Evolutionary conservation across 2,888 invertebrate genomes (phyloP), one percentile per base, ranked within the genome.

Genomic region (Operophtera brumata): DNA sequence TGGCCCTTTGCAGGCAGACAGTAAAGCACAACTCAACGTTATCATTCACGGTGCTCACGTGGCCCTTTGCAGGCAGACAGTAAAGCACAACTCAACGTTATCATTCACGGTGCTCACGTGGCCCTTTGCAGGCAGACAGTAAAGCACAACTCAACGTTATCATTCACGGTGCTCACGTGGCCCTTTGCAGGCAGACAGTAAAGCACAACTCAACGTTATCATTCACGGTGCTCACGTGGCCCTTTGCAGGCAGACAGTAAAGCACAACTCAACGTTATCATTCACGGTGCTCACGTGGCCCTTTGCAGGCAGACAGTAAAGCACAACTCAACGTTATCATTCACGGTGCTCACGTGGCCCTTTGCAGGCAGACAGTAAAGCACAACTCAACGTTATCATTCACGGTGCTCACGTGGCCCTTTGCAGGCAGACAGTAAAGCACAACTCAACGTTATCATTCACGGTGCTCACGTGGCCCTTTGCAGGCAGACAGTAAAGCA

Each of bases 21-120:
- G 47, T 41, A 42, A 37, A 54, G 40, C 40, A 43, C 49, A 37
- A 35, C 42, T 35, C 34, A 9, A 48, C 14, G 13, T 34, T 41
- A 36, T 42, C 35, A 43, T 34, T 47, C 49, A 40, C 42, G 36
- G 47, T 45, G 35, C 45, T 54, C 47, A 42, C 51, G n/a, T 44
- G 73, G 72, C 75, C 69, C 69, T 75, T 70, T 61, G 66, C 64
- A 49, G 48, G 57, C 55, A 54, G 62, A 66, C 34, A 26, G 47
- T 41, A 42, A 37, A 54, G 40, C 40, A 43, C 49, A 37, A 35
- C 42, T 35, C 34, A 9, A 48, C 14, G 13, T 34, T 41, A 36
- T 42, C 35, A 43, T 34, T 47, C 49, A 40, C 42, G 36, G 47
- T 45, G 35, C 45, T 54, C 47, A 42, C 51, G n/a, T 44, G 73